phyloP scores from a whole-genome alignment of 2,113 vertebrate genomes.

The Percina caprodes region DNA sequence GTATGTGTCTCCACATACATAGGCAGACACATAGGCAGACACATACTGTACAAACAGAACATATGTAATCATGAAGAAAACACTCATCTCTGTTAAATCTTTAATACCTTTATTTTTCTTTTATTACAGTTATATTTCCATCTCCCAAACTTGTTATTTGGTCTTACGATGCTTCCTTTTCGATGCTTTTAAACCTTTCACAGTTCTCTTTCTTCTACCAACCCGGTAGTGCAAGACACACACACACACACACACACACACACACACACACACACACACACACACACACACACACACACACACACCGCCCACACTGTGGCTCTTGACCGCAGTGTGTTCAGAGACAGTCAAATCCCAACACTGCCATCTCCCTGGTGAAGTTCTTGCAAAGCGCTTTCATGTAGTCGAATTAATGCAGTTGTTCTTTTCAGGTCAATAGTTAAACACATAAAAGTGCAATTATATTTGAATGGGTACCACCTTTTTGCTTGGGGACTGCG shows the following conservation, averaged over 20 bases:
- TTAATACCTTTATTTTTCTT: slow-evolving; percentile 24
- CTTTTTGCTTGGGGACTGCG: slow-evolving; percentile 44
- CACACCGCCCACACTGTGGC: slow-evolving; percentile 40
- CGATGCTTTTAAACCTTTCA: slow-evolving; percentile 1
- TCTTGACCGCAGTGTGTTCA: slow-evolving; percentile 56
- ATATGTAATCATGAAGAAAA: slow-evolving; percentile 5
- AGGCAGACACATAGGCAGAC: not conserved
- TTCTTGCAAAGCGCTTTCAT: slow-evolving; percentile 75
- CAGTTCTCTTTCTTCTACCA: slow-evolving; percentile 9
- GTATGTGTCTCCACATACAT: not conserved
- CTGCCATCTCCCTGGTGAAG: slow-evolving; percentile 66
- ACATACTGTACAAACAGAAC: not conserved
- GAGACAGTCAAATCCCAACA: slow-evolving; percentile 45
- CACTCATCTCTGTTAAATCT: slow-evolving; percentile 17
- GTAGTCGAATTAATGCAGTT: slow-evolving; percentile 80
- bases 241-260: not conserved
- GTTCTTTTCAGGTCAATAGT: slow-evolving; percentile 87
- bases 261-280: slow-evolving; percentile 14
- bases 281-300: too few relatives aligned
- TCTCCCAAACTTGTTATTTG: not conserved
- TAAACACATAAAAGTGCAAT: slow-evolving; percentile 86
- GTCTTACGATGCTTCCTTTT: not conserved
- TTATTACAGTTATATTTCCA: not conserved
- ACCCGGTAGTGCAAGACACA: not conserved
- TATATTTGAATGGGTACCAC: slow-evolving; percentile 78